Evolutionary conservation across 2,888 invertebrate species (phyloP).

Genomic region (Temnothorax rugatulus): DNA sequence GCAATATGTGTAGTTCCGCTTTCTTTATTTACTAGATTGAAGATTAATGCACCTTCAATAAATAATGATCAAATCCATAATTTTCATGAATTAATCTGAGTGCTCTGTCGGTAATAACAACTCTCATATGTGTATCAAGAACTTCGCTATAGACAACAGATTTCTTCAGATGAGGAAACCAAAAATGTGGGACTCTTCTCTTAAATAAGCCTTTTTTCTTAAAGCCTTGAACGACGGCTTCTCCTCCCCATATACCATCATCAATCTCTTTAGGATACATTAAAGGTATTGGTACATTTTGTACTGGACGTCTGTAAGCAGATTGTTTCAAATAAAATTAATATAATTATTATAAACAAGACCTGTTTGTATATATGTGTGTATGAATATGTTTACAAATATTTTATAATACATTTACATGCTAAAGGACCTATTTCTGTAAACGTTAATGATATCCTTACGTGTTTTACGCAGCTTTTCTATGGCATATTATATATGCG

Average conservation of each 20-base stretch:
- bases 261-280: constrained; percentile 93
- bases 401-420: constrained; percentile 1
- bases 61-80: constrained; percentile 97
- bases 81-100: constrained; percentile 94
- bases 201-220: constrained; percentile 80
- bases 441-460: too few species aligned
- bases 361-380: not conserved
- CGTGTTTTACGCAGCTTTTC: too few species aligned
- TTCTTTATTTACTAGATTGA: not conserved
- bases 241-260: constrained; percentile 98
- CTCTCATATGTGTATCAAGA: constrained; percentile 93
- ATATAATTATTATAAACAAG: not conserved
- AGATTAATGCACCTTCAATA: constrained; percentile 90
- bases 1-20: not conserved
- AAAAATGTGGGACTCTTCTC: constrained; percentile 93
- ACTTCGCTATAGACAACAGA: constrained; percentile 96
- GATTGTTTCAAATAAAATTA: not conserved
- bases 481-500: too few species aligned
- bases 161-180: constrained; percentile 94
- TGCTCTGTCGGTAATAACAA: constrained; percentile 94
- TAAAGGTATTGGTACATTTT: constrained; percentile 92
- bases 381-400: not conserved
- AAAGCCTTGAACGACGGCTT: constrained; percentile 94
- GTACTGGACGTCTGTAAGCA: constrained; percentile 88
- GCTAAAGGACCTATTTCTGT: too few species aligned